Evolutionary conservation across 2,888 invertebrate genomes (phyloP), one percentile per base, ranked within the genome.

Genomic region (Smittia aterrima): DNA sequence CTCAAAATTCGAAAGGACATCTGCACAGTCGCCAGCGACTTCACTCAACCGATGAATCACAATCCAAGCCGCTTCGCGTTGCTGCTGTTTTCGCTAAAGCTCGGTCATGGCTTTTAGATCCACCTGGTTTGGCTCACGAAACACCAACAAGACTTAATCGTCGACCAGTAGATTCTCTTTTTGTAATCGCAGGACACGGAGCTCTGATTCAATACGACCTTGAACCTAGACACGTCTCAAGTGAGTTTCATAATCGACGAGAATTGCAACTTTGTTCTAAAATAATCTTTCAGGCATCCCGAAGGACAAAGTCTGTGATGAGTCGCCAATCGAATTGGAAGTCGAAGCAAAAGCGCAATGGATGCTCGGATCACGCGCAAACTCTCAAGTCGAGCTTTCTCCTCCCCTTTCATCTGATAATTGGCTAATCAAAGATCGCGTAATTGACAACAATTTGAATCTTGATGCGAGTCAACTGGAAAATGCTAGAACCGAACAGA

Each of bases 301-400:
- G 74, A 93, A 92, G 82, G 93, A 94, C 83, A 92, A 92, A 82
- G 86, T 92, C 75, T 91, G 92, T 81, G 93, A 95, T 83, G 94
- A 95, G 79, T 90, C 93, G 0, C 87, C 90, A 13, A 92, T 95
- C 76, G 96, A 96, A 80, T 81, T 97, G 78, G 89, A 90, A 67
- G 93, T 95, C 75, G 91, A 91, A 80, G 91, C 94, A 0, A 90
- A 91, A 79, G 93, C 94, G 18, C 95, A 96, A 83, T 98, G 98
- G 98, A 88, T 89, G 75, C 86, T 98, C 76, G 88, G 90, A 77
- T 86, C 92, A 74, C 81, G 80, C 76, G 81, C 80, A 77, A 82
- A 82, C 77, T 85, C 87, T 24, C 47, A 41, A 41, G 82, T 84
- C 18, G 93, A 93, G 82, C 84, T 93, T 77, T 86, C 89, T 78